Conservation (phyloP, 2,888 invertebrate genomes). For the Pecten maximus region DNA sequence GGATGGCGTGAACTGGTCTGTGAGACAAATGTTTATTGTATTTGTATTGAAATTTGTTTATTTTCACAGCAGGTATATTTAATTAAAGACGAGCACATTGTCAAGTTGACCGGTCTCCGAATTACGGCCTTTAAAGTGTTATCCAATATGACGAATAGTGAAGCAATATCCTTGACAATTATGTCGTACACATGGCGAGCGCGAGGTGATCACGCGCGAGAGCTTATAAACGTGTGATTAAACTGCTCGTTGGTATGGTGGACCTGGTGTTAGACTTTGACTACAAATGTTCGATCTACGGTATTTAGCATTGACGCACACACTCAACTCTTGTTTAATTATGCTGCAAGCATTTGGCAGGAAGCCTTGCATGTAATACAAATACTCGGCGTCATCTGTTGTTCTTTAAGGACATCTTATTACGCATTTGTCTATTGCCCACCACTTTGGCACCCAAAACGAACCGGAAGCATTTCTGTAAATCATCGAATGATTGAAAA, state of each 20-base stretch:
- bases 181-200: background rate
- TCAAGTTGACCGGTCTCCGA: background rate
- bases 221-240: conserved; percentile 27
- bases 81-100: background rate
- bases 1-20: background rate
- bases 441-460: background rate
- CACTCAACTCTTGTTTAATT: conserved; percentile 11
- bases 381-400: background rate
- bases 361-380: background rate
- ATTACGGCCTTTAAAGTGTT: background rate
- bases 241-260: conserved; percentile 22
- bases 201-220: background rate
- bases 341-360: background rate
- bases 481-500: background rate
- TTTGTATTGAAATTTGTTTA: background rate
- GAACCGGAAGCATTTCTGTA: background rate
- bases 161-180: conserved; percentile 25
- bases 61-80: background rate
- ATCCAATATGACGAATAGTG: background rate
- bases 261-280: background rate
- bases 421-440: background rate
- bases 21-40: background rate
- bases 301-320: background rate
- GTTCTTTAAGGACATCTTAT: background rate
- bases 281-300: conserved; percentile 30